phyloP scores from a whole-genome alignment of 2,113 vertebrate species.

The Caretta caretta region DNA sequence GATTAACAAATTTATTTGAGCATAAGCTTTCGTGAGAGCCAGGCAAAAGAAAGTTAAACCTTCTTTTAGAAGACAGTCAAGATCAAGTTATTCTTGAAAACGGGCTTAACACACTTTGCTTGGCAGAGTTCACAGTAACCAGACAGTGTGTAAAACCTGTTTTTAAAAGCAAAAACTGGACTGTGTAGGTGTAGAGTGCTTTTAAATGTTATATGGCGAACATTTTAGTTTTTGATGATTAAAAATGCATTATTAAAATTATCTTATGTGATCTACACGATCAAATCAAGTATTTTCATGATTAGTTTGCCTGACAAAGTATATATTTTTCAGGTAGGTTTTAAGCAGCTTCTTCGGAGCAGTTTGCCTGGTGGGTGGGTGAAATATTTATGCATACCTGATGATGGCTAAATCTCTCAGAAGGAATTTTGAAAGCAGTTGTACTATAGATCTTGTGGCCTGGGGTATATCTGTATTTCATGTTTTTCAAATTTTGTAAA shows the following conservation, averaged over 20 bases:
- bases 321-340: slow-evolving; percentile 3
- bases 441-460: slow-evolving; percentile 9
- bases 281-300: slow-evolving; percentile 34
- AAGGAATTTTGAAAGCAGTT: slow-evolving; percentile 21
- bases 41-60: not conserved
- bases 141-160: not conserved
- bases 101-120: not conserved
- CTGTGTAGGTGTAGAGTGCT: not conserved
- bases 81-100: not conserved
- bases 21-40: not conserved
- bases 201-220: not conserved
- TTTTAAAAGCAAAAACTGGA: not conserved
- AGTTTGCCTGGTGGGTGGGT: not conserved
- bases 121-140: accelerated
- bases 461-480: slow-evolving; percentile 26
- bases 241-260: not conserved
- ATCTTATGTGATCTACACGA: slow-evolving; percentile 28
- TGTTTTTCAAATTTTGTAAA: not conserved
- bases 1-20: no score
- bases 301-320: slow-evolving; percentile 36
- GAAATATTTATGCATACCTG: slow-evolving; percentile 3
- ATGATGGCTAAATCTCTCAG: slow-evolving; percentile 17
- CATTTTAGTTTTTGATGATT: slow-evolving; percentile 22
- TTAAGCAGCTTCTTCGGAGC: slow-evolving; percentile 31
- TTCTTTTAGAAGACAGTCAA: not conserved